Evolutionary conservation across 2,888 invertebrate genomes (phyloP), one percentile per base, ranked within the genome.

Genomic region (Pachliopta kotzebuea): DNA sequence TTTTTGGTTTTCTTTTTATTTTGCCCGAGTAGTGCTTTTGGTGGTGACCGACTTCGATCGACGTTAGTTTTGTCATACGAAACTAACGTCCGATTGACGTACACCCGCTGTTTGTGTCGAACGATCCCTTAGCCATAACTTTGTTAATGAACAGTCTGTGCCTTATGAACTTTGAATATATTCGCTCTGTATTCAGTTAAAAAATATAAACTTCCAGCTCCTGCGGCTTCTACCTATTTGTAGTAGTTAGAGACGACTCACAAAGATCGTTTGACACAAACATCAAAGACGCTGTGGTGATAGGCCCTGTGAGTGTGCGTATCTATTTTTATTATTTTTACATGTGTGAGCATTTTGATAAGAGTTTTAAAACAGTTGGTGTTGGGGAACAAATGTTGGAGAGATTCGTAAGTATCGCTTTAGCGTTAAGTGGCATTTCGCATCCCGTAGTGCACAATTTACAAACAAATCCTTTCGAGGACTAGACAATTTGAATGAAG

Each of bases 331-430:
- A 72, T 68, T 73, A 66, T 70, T 68, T 69, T 79, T 77, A 72
- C 76, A 77, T 75, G 80, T 79, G 84, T 84, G 85, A 83, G 83
- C 79, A 81, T 80, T 77, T 78, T 77, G 17, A 78, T 77, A 79
- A 78, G 76, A 74, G 69, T 76, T 76, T 76, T 78, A 66, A 78
- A 76, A 86, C 87, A 89, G 90, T 88, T 90, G 90, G 90, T 91
- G 85, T 82, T 80, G 84, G 84, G 88, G 90, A 88, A 84, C 87
- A 88, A 87, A 80, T 69, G 75, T 78, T 78, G 83, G 81, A 80
- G 81, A 80, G 73, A 76, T 72, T 75, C 79, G 86, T 88, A 86
- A 88, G 88, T 88, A 86, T 81, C 76, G 77, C 82, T 84, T 81
- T 81, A 83, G 81, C 72, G 52, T 73, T 78, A 79, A 74, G 71